Conservation (phyloP, 2,888 invertebrate species). For the Cosmorhoe ocellata region DNA sequence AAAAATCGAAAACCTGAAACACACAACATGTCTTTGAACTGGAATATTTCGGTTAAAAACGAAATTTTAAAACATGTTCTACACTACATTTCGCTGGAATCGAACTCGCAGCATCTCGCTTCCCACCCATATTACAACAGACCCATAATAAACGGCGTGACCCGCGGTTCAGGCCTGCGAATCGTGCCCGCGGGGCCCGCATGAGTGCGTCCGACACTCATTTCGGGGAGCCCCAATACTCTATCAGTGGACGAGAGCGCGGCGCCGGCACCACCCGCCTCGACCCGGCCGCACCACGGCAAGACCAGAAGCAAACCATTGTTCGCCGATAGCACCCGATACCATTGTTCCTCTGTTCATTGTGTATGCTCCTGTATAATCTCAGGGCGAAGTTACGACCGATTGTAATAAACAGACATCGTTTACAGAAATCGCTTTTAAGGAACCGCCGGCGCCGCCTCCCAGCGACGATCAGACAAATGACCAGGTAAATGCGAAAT, state of each 20-base stretch:
- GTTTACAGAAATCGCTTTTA: conserved; percentile 62
- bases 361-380: conserved; percentile 60
- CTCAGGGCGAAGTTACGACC: conserved; percentile 49
- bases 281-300: conserved; percentile 27
- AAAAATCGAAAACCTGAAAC: no score
- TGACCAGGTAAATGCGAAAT: conserved; percentile 47
- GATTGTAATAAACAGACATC: conserved; percentile 38
- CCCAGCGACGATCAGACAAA: conserved; percentile 42
- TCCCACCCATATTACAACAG: conserved; percentile 1
- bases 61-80: no score
- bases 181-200: conserved; percentile 47
- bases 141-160: conserved; percentile 20
- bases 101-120: conserved; percentile 4
- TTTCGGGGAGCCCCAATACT: conserved; percentile 32
- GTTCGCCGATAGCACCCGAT: conserved; percentile 3
- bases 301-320: conserved; percentile 11
- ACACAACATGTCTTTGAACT: no score
- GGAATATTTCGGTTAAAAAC: no score
- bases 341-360: conserved; percentile 53
- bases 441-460: conserved; percentile 72
- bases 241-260: conserved; percentile 54
- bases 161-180: conserved; percentile 40
- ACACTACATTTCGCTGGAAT: no score
- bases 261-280: conserved; percentile 22
- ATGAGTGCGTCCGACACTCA: conserved; percentile 38